phyloP scores from a whole-genome alignment of 2,888 invertebrate species.

The Rhagophthalmus giganteus region DNA sequence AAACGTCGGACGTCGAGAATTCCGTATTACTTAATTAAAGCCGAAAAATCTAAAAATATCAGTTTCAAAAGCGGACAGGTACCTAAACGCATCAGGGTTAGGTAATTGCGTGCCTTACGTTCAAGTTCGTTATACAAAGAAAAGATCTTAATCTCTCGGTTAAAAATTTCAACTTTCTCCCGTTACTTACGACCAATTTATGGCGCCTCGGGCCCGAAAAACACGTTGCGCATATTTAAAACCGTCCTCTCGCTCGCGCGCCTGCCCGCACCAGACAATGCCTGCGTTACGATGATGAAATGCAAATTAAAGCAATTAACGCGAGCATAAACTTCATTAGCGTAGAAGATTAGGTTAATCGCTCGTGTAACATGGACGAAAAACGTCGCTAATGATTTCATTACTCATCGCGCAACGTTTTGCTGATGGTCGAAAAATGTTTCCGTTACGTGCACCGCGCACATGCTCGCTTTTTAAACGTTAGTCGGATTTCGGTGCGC shows the following conservation, averaged over 20 bases:
- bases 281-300: slow-evolving; percentile 7
- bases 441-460: slow-evolving; percentile 12
- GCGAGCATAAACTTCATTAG: slow-evolving; percentile 19
- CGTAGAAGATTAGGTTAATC: slow-evolving; percentile 33
- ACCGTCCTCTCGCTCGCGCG: no score
- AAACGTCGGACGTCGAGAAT: no score
- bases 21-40: not conserved
- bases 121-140: not conserved
- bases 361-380: slow-evolving; percentile 33
- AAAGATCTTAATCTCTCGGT: not conserved
- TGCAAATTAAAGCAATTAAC: slow-evolving; percentile 23
- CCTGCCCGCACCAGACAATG: no score
- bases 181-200: not conserved
- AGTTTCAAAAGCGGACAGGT: not conserved
- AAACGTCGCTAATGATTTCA: slow-evolving; percentile 36
- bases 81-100: not conserved
- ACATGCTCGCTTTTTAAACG: no score
- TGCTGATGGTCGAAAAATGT: slow-evolving; percentile 5
- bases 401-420: slow-evolving; percentile 25
- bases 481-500: slow-evolving; percentile 18
- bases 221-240: not conserved
- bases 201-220: not conserved
- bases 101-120: not conserved
- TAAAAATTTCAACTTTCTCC: not conserved
- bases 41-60: not conserved